Evolutionary conservation across 1,140 invertebrate genomes (phyloP).

Genomic region (Stenopsyche tienmushanensis): DNA sequence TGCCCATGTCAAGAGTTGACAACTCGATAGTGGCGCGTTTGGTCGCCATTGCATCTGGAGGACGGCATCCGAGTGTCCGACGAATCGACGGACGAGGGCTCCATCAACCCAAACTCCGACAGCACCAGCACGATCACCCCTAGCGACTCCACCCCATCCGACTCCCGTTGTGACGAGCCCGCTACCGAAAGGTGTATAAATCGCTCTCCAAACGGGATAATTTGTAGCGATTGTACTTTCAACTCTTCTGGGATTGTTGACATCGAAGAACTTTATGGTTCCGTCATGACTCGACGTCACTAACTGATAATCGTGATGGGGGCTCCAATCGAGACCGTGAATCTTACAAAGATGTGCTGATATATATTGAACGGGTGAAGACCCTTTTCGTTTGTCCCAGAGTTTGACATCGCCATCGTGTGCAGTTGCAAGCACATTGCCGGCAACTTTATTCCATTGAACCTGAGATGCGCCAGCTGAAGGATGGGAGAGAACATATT

Average conservation of each 20-base stretch:
- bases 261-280: constrained; percentile 93
- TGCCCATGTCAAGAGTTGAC: constrained; percentile 94
- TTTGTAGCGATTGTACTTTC: constrained; percentile 81
- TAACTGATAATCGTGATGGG: constrained; percentile 78
- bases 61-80: constrained; percentile 91
- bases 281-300: constrained; percentile 94
- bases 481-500: too few relatives aligned
- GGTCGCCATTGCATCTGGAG: constrained; percentile 92
- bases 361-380: constrained; percentile 86
- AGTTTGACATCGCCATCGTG: constrained; percentile 94
- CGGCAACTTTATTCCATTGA: constrained; percentile 85
- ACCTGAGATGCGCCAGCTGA: constrained; percentile 90
- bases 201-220: constrained; percentile 90
- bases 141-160: constrained; percentile 53
- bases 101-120: constrained; percentile 55
- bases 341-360: constrained; percentile 92
- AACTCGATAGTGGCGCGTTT: constrained; percentile 65
- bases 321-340: constrained; percentile 92
- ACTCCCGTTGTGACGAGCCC: constrained; percentile 82
- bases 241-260: constrained; percentile 75
- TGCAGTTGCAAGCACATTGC: constrained; percentile 84
- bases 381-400: constrained; percentile 91
- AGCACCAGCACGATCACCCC: constrained; percentile 54
- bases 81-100: constrained; percentile 61
- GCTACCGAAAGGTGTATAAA: constrained; percentile 91